Percentiles rank a stretch among this genome's conserved stretches.
phyloP scores from a whole-genome alignment of 1,140 invertebrate genomes.

The Macrosteles quadrilineatus region DNA sequence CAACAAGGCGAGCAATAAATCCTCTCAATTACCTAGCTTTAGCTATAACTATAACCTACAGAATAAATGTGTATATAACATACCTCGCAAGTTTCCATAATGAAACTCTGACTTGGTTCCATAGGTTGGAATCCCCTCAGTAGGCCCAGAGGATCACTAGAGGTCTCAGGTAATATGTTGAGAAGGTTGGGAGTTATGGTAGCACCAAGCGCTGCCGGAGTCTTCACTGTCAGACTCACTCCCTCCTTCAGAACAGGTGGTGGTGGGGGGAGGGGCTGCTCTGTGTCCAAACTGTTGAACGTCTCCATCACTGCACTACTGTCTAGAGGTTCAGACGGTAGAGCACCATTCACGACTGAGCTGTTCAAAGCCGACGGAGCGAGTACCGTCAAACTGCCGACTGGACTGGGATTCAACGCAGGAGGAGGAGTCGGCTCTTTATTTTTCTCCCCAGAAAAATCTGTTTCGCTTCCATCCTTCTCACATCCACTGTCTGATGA shows the following conservation, averaged over 20 bases:
- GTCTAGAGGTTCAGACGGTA: background rate
- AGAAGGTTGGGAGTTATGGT: background rate
- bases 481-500: slow-evolving; percentile 16
- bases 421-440: background rate
- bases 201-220: background rate
- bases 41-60: too few species aligned
- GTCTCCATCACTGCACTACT: background rate
- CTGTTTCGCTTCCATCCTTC: background rate
- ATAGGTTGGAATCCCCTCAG: background rate
- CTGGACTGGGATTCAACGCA: background rate
- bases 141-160: background rate
- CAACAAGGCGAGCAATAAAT: too few species aligned
- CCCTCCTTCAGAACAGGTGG: background rate
- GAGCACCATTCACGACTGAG: slow-evolving; percentile 15
- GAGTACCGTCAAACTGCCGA: background rate
- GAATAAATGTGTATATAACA: slow-evolving; percentile 25
- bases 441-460: background rate
- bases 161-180: background rate
- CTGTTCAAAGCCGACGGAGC: slow-evolving; percentile 17
- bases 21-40: too few species aligned
- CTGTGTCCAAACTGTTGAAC: background rate
- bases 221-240: background rate
- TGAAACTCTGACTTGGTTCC: background rate
- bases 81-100: slow-evolving; percentile 15
- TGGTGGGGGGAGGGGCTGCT: background rate